phyloP scores from a whole-genome alignment of 2,888 invertebrate genomes.

The Sialis lutaria region DNA sequence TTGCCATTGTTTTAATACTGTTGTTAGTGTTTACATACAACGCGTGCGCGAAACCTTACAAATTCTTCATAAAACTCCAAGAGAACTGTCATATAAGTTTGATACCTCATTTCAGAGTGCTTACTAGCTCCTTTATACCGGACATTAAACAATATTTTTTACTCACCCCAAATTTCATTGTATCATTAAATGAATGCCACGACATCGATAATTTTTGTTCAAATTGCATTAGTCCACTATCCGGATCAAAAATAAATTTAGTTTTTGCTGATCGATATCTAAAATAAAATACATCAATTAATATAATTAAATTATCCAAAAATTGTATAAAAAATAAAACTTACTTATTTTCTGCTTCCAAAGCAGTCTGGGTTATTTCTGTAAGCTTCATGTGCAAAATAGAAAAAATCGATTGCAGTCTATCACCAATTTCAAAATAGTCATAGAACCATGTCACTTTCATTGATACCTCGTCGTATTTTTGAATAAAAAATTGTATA shows the following conservation, averaged over 20 bases:
- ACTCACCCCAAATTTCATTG: constrained; percentile 54
- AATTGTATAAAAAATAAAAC: constrained; percentile 16
- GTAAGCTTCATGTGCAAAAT: constrained; percentile 51
- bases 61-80: too few relatives aligned
- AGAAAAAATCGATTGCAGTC: constrained; percentile 41
- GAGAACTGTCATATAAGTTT: too few relatives aligned
- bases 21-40: too few relatives aligned
- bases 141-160: too few relatives aligned
- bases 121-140: too few relatives aligned
- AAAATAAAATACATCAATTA: constrained; percentile 7
- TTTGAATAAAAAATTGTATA: constrained; percentile 34
- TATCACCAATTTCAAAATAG: constrained; percentile 56
- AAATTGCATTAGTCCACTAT: constrained; percentile 53
- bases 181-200: constrained; percentile 80
- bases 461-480: constrained; percentile 39
- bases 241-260: constrained; percentile 70
- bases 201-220: constrained; percentile 83
- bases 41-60: too few relatives aligned
- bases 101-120: too few relatives aligned
- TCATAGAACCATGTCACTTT: constrained; percentile 55
- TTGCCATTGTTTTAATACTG: too few relatives aligned
- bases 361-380: constrained; percentile 57
- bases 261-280: constrained; percentile 72
- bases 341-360: constrained; percentile 62
- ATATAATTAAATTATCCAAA: constrained; percentile 1